Conservation (phyloP, 2,888 invertebrate species). For the Automeris io region DNA sequence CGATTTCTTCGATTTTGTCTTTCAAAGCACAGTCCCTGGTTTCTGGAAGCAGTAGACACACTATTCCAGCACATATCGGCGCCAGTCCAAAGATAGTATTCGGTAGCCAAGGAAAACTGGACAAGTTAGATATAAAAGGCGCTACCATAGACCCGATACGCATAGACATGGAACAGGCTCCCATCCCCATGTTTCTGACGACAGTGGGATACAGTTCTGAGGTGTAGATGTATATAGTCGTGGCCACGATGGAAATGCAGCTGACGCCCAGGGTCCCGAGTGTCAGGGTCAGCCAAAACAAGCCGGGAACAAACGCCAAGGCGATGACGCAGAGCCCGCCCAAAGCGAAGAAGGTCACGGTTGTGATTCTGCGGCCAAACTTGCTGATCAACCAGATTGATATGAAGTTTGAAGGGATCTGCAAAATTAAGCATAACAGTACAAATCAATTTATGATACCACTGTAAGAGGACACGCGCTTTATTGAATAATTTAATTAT, state of each 20-base stretch:
- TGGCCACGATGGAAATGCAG: slow-evolving; percentile 86
- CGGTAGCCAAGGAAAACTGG: slow-evolving; percentile 78
- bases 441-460: no score
- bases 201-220: slow-evolving; percentile 94
- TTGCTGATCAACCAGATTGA: slow-evolving; percentile 77
- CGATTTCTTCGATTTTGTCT: slow-evolving; percentile 65
- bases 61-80: slow-evolving; percentile 79
- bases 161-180: slow-evolving; percentile 88
- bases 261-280: slow-evolving; percentile 86
- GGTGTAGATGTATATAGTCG: slow-evolving; percentile 89
- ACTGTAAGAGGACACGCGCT: no score
- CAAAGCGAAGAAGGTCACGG: slow-evolving; percentile 75
- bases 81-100: slow-evolving; percentile 83
- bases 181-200: slow-evolving; percentile 90
- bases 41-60: slow-evolving; percentile 85
- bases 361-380: slow-evolving; percentile 81
- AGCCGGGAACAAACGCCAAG: slow-evolving; percentile 72
- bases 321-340: slow-evolving; percentile 79
- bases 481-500: no score
- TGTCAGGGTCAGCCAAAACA: slow-evolving; percentile 73
- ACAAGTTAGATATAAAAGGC: slow-evolving; percentile 84
- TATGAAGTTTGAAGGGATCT: slow-evolving; percentile 72
- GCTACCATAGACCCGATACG: slow-evolving; percentile 90
- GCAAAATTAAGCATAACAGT: slow-evolving; percentile 56
- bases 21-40: slow-evolving; percentile 84